Evolutionary conservation across 2,113 vertebrate species (phyloP), one percentile per base, ranked within the genome.

Genomic region (Toxotes jaculatrix): DNA sequence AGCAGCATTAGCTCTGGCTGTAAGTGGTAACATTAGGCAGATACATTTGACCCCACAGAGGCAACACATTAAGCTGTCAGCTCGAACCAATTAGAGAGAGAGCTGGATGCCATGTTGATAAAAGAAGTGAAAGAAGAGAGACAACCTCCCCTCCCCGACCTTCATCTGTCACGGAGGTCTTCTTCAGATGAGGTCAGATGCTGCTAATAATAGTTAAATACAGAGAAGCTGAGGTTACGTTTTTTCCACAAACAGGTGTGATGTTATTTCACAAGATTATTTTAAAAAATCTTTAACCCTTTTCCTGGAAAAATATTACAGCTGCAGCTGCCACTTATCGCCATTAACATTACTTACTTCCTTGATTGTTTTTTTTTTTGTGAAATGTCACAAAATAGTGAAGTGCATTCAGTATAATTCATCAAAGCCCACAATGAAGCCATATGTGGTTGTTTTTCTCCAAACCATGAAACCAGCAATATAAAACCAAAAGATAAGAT

Each of bases 101-200:
- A 49, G 45, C 38, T 32, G 40, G 47, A 62, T 64, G 32, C 14
- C 40, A n/a, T 36, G 21, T n/a, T 14, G 53, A 70, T 19, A 23
- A 69, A 32, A 49, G 32, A 32, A 32, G 56, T 67, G 78, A 82
- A 72, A 82, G 71, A 66, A 32, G 68, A 86, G 64, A 75, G 14
- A 53, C 34, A 34, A 38, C 27, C 73, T 60, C 66, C 45, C 60
- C 51, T 16, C 4, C 43, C 11, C 11, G 38, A 53, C 63, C 71
- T 31, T 61, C 32, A 62, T 27, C n/a, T 43, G 31, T 56, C 55
- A 55, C 23, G 2, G 34, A 51, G 36, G 43, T 5, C 64, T 36
- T 55, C 17, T 12, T 55, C 42, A 56, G n/a, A 45, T 40, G 43
- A 73, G 45, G 42, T 68, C 4, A 51, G 55, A 64, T 45, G 5